phyloP scores from a whole-genome alignment of 2,113 vertebrate genomes.

The Bubo blakistoni region DNA sequence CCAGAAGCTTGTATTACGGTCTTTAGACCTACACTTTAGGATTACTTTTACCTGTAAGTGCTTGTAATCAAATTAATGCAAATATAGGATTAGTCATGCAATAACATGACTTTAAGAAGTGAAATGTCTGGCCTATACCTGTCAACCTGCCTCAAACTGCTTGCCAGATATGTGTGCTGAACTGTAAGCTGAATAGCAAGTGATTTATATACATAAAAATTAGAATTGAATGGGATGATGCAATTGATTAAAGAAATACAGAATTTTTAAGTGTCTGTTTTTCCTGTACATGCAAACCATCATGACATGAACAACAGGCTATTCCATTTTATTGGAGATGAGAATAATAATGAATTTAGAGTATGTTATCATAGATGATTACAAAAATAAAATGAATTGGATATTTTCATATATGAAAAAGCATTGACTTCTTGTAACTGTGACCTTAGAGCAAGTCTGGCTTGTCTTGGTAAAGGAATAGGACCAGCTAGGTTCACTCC shows the following conservation, averaged over 20 bases:
- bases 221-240: neutral
- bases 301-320: neutral
- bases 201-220: neutral
- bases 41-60: slow-evolving; percentile 40
- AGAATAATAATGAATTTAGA: neutral
- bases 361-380: neutral
- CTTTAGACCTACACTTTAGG: neutral
- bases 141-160: neutral
- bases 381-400: neutral
- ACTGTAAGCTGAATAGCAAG: neutral
- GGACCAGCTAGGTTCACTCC: neutral
- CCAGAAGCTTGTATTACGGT: slow-evolving; percentile 17
- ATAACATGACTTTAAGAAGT: slow-evolving; percentile 14
- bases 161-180: neutral
- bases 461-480: neutral
- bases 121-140: neutral
- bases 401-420: neutral
- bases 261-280: neutral
- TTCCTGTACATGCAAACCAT: neutral
- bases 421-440: neutral
- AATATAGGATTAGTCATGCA: slow-evolving; percentile 26
- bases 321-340: neutral
- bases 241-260: neutral
- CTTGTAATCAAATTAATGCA: slow-evolving; percentile 32
- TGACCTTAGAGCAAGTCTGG: neutral